Conservation (phyloP, 2,797 vertebrate genomes). For the Darevskia mixta region DNA sequence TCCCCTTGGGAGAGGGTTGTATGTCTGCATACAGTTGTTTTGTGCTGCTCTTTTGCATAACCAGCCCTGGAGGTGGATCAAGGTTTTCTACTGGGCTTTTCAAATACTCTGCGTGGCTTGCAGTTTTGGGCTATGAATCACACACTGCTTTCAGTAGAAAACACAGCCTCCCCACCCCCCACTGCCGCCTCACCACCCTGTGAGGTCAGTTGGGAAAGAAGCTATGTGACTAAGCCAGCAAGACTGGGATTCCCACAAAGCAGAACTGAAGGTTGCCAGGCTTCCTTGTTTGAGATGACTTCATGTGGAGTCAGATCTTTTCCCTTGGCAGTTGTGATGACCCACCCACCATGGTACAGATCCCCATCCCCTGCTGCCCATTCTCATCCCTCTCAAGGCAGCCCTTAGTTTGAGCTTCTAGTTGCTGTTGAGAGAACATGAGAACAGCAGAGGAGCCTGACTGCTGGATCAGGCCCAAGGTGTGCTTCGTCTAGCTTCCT, state of each 20-base stretch:
- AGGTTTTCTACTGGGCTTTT: conserved; percentile 15
- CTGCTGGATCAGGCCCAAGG: too few species aligned
- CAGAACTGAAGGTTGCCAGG: not conserved
- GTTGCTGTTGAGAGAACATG: too few species aligned
- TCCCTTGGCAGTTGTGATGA: not conserved
- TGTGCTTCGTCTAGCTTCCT: too few species aligned
- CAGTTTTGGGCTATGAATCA: not conserved
- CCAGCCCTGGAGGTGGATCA: fast-evolving
- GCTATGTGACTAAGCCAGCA: not conserved
- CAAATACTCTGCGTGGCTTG: not conserved
- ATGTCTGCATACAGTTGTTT: fast-evolving
- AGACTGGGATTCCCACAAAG: not conserved
- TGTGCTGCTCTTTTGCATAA: fast-evolving
- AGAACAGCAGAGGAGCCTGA: too few species aligned
- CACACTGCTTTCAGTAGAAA: not conserved
- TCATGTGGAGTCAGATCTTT: not conserved
- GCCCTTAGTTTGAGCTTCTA: too few species aligned
- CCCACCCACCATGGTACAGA: too few species aligned
- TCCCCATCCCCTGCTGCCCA: too few species aligned
- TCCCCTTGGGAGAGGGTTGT: too few species aligned
- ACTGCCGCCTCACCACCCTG: too few species aligned
- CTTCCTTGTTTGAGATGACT: not conserved
- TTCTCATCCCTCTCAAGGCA: too few species aligned
- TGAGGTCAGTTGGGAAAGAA: not conserved
- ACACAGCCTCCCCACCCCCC: not conserved